A percentile compares a stretch with the other conserved stretches of the same genome.
Conservation (phyloP, 2,888 invertebrate genomes). For the Cynaeus angustus region DNA sequence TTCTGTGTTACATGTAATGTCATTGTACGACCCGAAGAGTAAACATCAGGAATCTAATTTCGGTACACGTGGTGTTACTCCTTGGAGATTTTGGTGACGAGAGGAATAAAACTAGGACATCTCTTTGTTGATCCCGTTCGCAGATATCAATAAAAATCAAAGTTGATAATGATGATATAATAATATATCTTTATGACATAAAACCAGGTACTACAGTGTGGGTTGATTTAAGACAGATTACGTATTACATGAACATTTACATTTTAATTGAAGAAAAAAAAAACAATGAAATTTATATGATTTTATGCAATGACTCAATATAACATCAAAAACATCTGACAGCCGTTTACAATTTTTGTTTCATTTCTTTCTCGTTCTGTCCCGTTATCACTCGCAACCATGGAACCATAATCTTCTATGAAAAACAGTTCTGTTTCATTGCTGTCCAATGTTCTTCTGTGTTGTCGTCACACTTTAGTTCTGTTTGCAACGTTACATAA, state of each 20-base stretch:
- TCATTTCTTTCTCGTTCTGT: too few species aligned
- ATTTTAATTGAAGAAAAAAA: not conserved
- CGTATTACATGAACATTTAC: not conserved
- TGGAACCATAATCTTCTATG: too few species aligned
- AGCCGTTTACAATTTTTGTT: too few species aligned
- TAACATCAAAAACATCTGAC: too few species aligned
- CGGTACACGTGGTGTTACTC: slow-evolving; percentile 12
- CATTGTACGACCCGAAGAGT: not conserved
- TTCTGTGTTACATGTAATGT: not conserved
- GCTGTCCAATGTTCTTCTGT: not conserved
- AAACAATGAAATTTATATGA: not conserved
- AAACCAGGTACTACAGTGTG: not conserved
- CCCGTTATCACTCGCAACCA: too few species aligned
- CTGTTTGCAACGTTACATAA: slow-evolving; percentile 22
- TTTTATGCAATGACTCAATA: too few species aligned
- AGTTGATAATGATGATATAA: not conserved
- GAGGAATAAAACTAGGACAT: not conserved
- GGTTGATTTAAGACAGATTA: not conserved
- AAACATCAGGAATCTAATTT: slow-evolving; percentile 17
- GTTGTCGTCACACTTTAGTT: slow-evolving; percentile 40
- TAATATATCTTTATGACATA: not conserved
- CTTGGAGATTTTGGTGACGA: not conserved
- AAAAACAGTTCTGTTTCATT: too few species aligned
- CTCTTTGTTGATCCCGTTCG: not conserved
- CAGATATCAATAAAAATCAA: not conserved